Evolutionary conservation across 1,140 invertebrate genomes (phyloP), one percentile per base, ranked within the genome.

Genomic region (Lineus longissimus): DNA sequence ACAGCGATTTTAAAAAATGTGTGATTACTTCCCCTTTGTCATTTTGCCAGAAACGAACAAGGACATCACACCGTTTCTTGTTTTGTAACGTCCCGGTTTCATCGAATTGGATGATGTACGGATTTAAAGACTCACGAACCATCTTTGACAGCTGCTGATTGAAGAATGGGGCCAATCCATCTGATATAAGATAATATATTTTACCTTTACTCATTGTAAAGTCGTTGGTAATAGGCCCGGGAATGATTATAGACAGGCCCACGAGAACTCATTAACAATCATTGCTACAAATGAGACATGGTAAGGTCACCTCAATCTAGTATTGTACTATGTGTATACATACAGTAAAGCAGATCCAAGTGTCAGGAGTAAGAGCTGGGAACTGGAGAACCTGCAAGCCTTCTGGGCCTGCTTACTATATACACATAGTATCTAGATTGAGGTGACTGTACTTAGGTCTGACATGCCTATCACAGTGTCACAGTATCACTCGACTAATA

Each of bases 131-230:
- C 40, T 55, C 45, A 29, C 33, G 13, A 41, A 31, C 15, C 65
- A 62, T 51, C 61, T 64, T 41, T 54, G 30, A 41, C 25, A 62
- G 43, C 19, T 65, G 36, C 51, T 57, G 58, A 25, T 55, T 62
- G 43, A 64, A 65, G 41, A 31, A 69, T 33, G 61, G 64, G 4
- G 56, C 67, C 17, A 66, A 29, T 15, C 67, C 63, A 66, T 65
- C 63, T 31, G 67, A 65, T 31, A 69, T 63, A 41, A 66, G 19
- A 31, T 68, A 65, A 23, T 63, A 68, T n/a, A 65, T 55, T 54
- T 64, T 69, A 36, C 45, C 33, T 61, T 59, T 55, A 51, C 57
- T 61, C 47, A 65, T 63, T 43, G 56, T 63, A 63, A 65, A 69
- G 30, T 59, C 29, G 25, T 62, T 22, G 40, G 27, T 54, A 30